Evolutionary conservation across 2,797 vertebrate species (phyloP), one percentile per base, ranked within the genome.

Genomic region (Pseudomugil gertrudae): DNA sequence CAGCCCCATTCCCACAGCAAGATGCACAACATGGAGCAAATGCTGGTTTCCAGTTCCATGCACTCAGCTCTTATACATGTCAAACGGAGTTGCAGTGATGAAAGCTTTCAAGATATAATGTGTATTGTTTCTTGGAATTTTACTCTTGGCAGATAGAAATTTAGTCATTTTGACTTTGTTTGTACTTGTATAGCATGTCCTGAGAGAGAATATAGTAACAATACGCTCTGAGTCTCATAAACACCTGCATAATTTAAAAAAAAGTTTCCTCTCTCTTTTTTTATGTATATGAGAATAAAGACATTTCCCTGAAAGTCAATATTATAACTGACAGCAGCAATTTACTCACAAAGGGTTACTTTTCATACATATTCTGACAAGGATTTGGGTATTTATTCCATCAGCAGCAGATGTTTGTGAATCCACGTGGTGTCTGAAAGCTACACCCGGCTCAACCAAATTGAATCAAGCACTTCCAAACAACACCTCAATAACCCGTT

Each of bases 401-500:
- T 79, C 79, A 40, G 78, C 48, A 33, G 89, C 90, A 92, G 91
- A 88, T 90, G 88, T 90, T 81, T 80, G 78, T 73, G 83, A 89
- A 85, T 79, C 78, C 81, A 62, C 82, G 53, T 52, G 32, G 76
- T 45, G 57, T 69, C 72, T 84, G 86, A 84, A 82, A 79, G 73
- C 47, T 4, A 5, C 47, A 57, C 81, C n/a, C 68, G 23, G 75
- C 73, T 76, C 45, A 65, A 59, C 38, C 4, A 72, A 84, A 90
- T 74, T 76, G 70, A 88, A 81, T 83, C 80, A 79, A 66, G 65
- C 62, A 48, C 72, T 83, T 86, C 69, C 74, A 79, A 82, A 76
- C 55, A 48, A 74, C 64, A 38, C 38, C 1, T 58, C 77, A 72
- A 61, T 79, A 60, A 70, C 76, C 79, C 11, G 40, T 76, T 79